Percentiles rank a stretch among this genome's conserved stretches.
Conservation (phyloP, 1,140 invertebrate genomes). For the Ceratosolen solmsi region DNA sequence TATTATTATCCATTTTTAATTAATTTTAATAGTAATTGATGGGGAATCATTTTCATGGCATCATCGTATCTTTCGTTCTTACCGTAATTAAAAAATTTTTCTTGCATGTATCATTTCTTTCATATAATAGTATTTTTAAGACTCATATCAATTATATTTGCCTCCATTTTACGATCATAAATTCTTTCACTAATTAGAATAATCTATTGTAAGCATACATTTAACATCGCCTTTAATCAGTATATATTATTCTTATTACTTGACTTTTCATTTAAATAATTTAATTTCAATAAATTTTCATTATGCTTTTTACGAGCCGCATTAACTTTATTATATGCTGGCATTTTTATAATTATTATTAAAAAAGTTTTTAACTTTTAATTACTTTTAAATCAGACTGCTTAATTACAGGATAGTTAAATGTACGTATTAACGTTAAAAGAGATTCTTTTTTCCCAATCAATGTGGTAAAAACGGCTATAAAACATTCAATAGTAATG, state of each 20-base stretch:
- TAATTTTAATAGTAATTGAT: conserved; percentile 9
- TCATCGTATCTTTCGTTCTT: neutral
- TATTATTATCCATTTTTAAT: neutral
- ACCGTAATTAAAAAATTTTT: neutral
- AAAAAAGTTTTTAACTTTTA: too few relatives aligned
- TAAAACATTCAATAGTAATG: too few relatives aligned
- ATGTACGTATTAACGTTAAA: neutral
- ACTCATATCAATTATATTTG: neutral
- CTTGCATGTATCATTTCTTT: neutral
- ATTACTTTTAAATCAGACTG: neutral
- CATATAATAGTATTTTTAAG: neutral
- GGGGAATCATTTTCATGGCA: neutral
- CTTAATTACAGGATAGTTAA: neutral
- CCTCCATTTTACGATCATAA: neutral
- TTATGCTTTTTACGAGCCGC: neutral
- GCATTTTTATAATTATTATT: neutral
- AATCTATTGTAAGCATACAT: neutral
- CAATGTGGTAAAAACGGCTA: neutral
- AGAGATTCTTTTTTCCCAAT: neutral
- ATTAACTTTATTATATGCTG: neutral
- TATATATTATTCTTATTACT: neutral
- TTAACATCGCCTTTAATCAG: neutral
- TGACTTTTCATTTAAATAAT: neutral
- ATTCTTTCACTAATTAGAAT: neutral
- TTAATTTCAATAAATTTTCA: neutral